Percentiles rank a stretch among this genome's conserved stretches.
These are phyloP conservation scores for Cryptocheilus praepositus DNA, from an alignment of 2,888 invertebrate genomes.

Conservation along the genomic window DNA sequence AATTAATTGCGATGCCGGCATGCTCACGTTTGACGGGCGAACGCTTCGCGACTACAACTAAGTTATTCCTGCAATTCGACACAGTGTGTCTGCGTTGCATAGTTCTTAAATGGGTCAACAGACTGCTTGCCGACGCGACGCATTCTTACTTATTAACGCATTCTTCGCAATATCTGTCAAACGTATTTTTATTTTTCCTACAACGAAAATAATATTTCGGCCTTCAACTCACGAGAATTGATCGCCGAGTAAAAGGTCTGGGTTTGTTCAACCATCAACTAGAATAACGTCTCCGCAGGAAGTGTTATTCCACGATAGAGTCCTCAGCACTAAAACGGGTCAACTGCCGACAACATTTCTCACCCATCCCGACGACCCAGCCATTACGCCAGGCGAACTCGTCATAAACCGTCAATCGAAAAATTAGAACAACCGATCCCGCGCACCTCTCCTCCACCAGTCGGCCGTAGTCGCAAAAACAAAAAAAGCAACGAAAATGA, in stretches of 20 bases:
- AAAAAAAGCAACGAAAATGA: slow-evolving; percentile 39
- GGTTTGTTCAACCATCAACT: neutral
- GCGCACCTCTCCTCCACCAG: too few species aligned
- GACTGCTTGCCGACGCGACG: too few species aligned
- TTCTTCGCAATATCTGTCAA: too few species aligned
- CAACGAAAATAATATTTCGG: too few species aligned
- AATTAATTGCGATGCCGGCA: neutral
- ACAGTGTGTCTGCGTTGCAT: neutral
- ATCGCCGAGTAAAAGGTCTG: slow-evolving; percentile 1
- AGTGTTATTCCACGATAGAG: neutral
- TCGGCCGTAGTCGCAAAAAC: neutral
- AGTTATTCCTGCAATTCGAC: neutral
- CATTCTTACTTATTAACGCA: too few species aligned
- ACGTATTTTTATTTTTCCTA: too few species aligned
- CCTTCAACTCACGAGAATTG: neutral
- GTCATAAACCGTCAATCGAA: too few species aligned
- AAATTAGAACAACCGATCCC: neutral
- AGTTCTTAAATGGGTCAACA: too few species aligned
- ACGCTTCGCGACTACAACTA: neutral
- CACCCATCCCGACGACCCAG: neutral
- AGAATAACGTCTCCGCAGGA: neutral
- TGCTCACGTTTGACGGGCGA: neutral
- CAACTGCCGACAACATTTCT: neutral
- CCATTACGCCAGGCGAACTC: neutral
- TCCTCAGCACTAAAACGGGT: neutral